phyloP scores from a whole-genome alignment of 2,888 invertebrate species.

The Morpho achilles region DNA sequence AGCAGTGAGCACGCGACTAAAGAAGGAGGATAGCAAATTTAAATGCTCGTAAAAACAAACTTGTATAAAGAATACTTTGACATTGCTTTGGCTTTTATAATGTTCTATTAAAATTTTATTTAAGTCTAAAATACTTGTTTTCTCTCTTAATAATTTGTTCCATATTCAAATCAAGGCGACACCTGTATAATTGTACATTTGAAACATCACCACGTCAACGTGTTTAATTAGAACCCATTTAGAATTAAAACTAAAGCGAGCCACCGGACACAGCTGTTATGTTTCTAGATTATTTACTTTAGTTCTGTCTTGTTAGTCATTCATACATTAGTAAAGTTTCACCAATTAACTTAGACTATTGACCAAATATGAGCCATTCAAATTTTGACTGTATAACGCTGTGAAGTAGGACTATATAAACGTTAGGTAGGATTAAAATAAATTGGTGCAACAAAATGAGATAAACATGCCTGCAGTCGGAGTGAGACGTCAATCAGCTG shows the following conservation, averaged over 20 bases:
- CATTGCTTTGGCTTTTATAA: too few relatives aligned
- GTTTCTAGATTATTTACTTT: conserved; percentile 75
- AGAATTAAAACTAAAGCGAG: conserved; percentile 71
- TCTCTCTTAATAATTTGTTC: not conserved
- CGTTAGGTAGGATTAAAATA: conserved; percentile 5
- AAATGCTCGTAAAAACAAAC: too few relatives aligned
- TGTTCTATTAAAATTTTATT: too few relatives aligned
- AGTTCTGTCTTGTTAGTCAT: conserved; percentile 75
- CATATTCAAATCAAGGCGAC: conserved; percentile 14
- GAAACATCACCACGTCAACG: conserved; percentile 50
- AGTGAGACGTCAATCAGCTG: conserved; percentile 78
- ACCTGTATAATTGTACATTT: conserved; percentile 39
- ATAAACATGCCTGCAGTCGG: conserved; percentile 69
- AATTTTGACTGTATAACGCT: conserved; percentile 28
- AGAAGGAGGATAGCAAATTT: too few relatives aligned
- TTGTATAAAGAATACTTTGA: too few relatives aligned
- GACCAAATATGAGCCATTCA: conserved; percentile 10
- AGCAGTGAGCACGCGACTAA: too few relatives aligned
- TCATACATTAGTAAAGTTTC: conserved; percentile 71
- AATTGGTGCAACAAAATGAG: conserved; percentile 49
- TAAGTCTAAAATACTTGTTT: too few relatives aligned
- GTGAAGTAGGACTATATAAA: not conserved
- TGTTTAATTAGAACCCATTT: conserved; percentile 74
- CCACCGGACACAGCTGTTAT: conserved; percentile 75
- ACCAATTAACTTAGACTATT: conserved; percentile 35